These are phyloP conservation scores for Rhingia campestris DNA, from an alignment of 2,888 invertebrate species.

Conservation along the genomic window DNA sequence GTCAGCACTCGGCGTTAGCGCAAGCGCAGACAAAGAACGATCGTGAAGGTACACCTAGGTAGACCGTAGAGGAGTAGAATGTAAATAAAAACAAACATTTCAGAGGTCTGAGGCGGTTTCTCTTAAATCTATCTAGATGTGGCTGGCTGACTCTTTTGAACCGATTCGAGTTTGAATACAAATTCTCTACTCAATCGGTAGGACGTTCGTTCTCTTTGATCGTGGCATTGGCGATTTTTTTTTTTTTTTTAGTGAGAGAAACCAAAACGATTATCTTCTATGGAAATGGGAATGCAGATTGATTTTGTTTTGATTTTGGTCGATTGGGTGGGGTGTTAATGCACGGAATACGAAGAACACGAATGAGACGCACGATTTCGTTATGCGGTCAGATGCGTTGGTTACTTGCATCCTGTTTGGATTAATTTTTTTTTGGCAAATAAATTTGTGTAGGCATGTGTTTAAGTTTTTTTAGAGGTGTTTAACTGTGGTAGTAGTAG, in stretches of 20 bases:
- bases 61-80: background rate
- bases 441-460: too few species aligned
- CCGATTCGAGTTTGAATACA: slow-evolving; percentile 24
- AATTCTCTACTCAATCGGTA: background rate
- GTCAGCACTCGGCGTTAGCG: background rate
- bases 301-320: slow-evolving; percentile 9
- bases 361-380: slow-evolving; percentile 8
- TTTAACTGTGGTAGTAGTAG: too few species aligned
- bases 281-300: slow-evolving; percentile 1
- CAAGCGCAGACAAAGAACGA: slow-evolving; percentile 30
- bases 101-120: slow-evolving; percentile 6
- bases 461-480: too few species aligned
- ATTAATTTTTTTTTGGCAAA: background rate
- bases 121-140: slow-evolving; percentile 17
- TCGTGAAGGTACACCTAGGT: slow-evolving; percentile 7
- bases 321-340: background rate
- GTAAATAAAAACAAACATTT: slow-evolving; percentile 32
- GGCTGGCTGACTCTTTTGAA: slow-evolving; percentile 14
- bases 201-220: background rate
- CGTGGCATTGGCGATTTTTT: background rate
- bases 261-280: background rate
- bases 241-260: background rate
- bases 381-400: slow-evolving; percentile 6
- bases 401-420: slow-evolving; percentile 16
- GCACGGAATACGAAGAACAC: slow-evolving; percentile 2